Percentiles rank a stretch among this genome's conserved stretches.
Conservation (phyloP, 2,113 vertebrate genomes). For the Panthera uncia region DNA sequence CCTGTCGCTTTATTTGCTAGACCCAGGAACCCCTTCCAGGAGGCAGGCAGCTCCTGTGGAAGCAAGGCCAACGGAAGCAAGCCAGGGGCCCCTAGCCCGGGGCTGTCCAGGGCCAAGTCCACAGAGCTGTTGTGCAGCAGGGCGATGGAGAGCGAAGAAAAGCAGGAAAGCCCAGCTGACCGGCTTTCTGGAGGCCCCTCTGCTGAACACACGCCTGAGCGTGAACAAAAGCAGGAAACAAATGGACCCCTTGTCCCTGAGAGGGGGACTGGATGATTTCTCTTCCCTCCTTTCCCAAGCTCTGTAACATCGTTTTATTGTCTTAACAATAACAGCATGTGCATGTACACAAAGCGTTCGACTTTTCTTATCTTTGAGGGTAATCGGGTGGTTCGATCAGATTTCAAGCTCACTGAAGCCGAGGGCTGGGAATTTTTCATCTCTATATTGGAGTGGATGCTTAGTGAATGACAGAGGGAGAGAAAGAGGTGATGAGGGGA, state of each 20-base stretch:
- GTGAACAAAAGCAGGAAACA: conserved; percentile 70
- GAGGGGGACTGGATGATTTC: background rate
- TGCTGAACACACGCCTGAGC: background rate
- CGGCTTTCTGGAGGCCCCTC: background rate
- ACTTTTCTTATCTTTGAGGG: background rate
- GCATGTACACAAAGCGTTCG: rapidly evolving
- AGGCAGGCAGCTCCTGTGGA: background rate
- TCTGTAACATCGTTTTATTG: background rate
- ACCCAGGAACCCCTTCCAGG: background rate
- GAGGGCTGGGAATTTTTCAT: background rate
- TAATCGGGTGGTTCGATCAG: background rate
- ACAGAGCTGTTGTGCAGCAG: rapidly evolving
- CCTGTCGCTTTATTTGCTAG: background rate
- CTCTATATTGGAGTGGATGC: background rate
- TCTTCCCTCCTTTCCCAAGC: conserved; percentile 15
- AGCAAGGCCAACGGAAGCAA: background rate
- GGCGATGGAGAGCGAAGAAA: background rate
- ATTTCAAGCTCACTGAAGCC: background rate
- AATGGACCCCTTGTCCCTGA: background rate
- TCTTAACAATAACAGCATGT: background rate
- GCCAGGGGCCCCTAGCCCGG: background rate
- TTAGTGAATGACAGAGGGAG: background rate
- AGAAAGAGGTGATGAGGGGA: background rate
- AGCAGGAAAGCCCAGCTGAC: conserved; percentile 37
- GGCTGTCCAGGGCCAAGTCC: background rate